These are phyloP conservation scores for Leptonema lineaticorne DNA, from an alignment of 1,140 invertebrate species.

Conservation along the genomic window DNA sequence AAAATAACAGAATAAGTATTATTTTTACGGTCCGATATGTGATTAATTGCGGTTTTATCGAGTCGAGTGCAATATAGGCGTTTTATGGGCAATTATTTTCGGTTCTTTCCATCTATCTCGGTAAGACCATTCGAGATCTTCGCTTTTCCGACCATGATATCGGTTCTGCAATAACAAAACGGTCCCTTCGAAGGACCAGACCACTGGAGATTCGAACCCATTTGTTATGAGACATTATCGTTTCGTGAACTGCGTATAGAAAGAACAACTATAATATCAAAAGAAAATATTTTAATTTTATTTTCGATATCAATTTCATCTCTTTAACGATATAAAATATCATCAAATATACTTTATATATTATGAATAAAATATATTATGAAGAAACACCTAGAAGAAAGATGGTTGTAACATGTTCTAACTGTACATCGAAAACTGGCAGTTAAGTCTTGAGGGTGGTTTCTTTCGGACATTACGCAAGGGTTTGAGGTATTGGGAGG, in stretches of 20 bases:
- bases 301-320: no score
- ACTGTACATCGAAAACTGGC: not conserved
- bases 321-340: no score
- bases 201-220: slow-evolving; percentile 29
- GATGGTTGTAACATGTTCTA: no score
- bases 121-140: slow-evolving; percentile 13
- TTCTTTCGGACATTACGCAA: no score
- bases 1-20: no score
- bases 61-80: slow-evolving; percentile 11
- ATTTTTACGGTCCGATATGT: no score
- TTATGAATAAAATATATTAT: no score
- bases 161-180: slow-evolving; percentile 1
- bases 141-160: slow-evolving; percentile 9
- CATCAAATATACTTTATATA: no score
- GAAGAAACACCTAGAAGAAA: no score
- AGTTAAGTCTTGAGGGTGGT: not conserved
- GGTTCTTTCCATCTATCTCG: slow-evolving; percentile 7
- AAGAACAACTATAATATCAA: not conserved
- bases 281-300: not conserved
- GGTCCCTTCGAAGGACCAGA: slow-evolving; percentile 21
- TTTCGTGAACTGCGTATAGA: no score
- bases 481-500: slow-evolving; percentile 14
- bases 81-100: slow-evolving; percentile 21
- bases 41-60: slow-evolving; percentile 11
- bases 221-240: slow-evolving; percentile 30